phyloP scores from a whole-genome alignment of 1,140 invertebrate genomes.

The Nasonia vitripennis region DNA sequence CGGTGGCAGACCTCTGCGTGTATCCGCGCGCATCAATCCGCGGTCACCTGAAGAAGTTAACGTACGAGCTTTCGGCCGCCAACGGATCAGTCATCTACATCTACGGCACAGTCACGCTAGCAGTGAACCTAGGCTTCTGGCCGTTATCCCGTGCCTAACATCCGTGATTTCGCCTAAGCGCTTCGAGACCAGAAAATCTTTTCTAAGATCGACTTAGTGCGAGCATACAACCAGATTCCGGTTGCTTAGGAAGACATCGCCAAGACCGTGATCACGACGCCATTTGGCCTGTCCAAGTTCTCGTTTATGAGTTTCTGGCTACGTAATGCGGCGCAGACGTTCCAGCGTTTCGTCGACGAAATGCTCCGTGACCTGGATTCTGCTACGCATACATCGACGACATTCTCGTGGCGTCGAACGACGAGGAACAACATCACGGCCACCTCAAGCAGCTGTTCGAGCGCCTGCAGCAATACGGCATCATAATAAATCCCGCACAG shows the following conservation, averaged over 20 bases:
- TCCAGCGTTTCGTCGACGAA: no score
- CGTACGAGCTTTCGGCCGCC: slow-evolving; percentile 54
- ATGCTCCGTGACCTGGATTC: no score
- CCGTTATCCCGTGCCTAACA: background rate
- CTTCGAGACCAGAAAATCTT: background rate
- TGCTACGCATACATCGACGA: slow-evolving; percentile 61
- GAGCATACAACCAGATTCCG: no score
- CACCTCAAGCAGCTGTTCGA: background rate
- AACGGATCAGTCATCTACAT: slow-evolving; percentile 61
- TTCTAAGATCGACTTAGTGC: background rate
- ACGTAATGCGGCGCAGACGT: no score
- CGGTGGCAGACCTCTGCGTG: slow-evolving; percentile 55
- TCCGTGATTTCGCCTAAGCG: background rate
- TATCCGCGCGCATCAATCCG: slow-evolving; percentile 50
- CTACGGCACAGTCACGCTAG: slow-evolving; percentile 60
- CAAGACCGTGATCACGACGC: no score
- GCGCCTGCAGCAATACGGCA: background rate
- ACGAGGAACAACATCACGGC: slow-evolving; percentile 50
- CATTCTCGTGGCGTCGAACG: slow-evolving; percentile 62
- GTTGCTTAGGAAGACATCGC: no score
- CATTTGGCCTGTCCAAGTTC: no score
- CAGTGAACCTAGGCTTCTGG: slow-evolving; percentile 52
- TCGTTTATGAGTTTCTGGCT: no score
- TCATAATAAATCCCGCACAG: slow-evolving; percentile 19
- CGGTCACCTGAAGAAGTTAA: slow-evolving; percentile 23